Evolutionary conservation across 2,888 invertebrate genomes (phyloP), one percentile per base, ranked within the genome.

Genomic region (Scaptomyza reducta): DNA sequence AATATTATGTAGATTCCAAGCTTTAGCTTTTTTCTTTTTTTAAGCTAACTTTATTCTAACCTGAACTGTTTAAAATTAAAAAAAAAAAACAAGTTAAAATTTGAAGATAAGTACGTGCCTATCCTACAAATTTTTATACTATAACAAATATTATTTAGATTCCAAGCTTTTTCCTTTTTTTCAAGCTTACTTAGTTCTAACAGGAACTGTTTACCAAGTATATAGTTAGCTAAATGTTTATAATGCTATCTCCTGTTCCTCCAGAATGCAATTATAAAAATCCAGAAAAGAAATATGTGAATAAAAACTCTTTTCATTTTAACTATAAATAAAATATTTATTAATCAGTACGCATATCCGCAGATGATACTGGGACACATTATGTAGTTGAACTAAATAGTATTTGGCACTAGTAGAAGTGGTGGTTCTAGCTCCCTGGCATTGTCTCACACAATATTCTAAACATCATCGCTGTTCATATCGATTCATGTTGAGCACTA

Each of bases 401-500:
- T 79, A 74, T 85, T 85, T 85, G 84, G 84, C 88, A 85, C 88
- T 84, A 59, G 69, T 85, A 64, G 70, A 81, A 73, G 67, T 74
- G 81, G 64, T 80, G 70, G 57, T 57, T 77, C 50, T 49, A 70
- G 55, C 59, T 62, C 56, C 60, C 58, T 45, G 65, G 55, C 67
- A 67, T 50, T 59, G 16, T n/a, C 22, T 25, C 13, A 13, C 29
- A 2, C 14, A 2, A 31, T 10, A 10, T 10, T 31, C n/a, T 3
- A 13, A 33, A 33, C 18, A 31, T 62, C 45, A 54, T 38, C 83
- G 74, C 53, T 87, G 85, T 38, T 91, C 91, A 51, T 88, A 90
- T 14, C 80, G 79, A 56, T 89, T 90, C 59, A 91, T 79, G 29
- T 86, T 80, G 18, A 81, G 75, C 0, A 91, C 90, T 25, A 91